phyloP scores from a whole-genome alignment of 2,888 invertebrate species.

The Andrena bicolor region DNA sequence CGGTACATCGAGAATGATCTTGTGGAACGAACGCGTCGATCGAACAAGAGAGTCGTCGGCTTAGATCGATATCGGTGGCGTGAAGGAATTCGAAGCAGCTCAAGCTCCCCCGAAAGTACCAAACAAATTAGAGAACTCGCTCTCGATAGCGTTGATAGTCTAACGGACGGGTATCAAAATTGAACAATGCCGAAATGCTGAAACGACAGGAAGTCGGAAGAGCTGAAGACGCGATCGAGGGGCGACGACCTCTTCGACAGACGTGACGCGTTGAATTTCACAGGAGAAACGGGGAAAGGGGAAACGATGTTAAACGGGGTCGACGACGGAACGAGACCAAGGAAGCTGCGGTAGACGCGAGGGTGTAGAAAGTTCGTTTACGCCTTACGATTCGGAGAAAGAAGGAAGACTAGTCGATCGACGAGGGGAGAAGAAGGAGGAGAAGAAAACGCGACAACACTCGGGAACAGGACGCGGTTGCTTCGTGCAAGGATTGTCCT shows the following conservation, averaged over 20 bases:
- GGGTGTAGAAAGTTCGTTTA: slow-evolving; percentile 40
- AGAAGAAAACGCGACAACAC: slow-evolving; percentile 6
- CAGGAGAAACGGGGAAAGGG: not conserved
- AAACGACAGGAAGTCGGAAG: not conserved
- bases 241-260: not conserved
- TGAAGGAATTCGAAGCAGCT: not conserved
- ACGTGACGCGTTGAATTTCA: not conserved
- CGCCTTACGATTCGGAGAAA: slow-evolving; percentile 38
- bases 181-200: not conserved
- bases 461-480: not conserved
- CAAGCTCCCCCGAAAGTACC: not conserved
- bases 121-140: not conserved
- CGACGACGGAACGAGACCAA: slow-evolving; percentile 69
- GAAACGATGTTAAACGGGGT: slow-evolving; percentile 21
- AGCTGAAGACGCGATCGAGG: not conserved
- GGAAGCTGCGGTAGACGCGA: slow-evolving; percentile 9
- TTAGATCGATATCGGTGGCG: slow-evolving; percentile 17
- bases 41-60: not conserved
- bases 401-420: slow-evolving; percentile 27
- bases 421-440: not conserved
- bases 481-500: not conserved
- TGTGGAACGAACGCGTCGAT: slow-evolving; percentile 12
- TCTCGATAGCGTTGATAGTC: not conserved
- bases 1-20: slow-evolving; percentile 22
- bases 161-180: not conserved